Evolutionary conservation across 1,140 invertebrate genomes (phyloP).

Genomic region (Penaeus indicus): DNA sequence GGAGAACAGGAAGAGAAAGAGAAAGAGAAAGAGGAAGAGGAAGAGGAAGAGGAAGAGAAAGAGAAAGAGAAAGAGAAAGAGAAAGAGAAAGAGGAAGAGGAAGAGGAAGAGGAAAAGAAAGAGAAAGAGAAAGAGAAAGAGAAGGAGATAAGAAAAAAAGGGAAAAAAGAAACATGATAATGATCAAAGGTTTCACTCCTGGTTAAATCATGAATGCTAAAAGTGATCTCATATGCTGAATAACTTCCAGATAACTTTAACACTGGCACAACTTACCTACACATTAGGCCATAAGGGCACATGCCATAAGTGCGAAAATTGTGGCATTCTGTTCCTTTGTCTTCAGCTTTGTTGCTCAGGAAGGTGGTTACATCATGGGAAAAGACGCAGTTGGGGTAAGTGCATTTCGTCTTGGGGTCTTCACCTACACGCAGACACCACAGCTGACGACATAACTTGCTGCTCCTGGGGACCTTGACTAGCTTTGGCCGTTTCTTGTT

Average conservation of each 20-base stretch:
- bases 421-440: slow-evolving; percentile 50
- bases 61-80: too few species aligned
- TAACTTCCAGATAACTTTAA: neutral
- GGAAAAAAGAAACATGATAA: too few species aligned
- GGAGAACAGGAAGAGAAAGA: too few species aligned
- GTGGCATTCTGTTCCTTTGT: slow-evolving; percentile 81
- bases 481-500: slow-evolving; percentile 67
- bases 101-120: too few species aligned
- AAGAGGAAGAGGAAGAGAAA: too few species aligned
- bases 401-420: slow-evolving; percentile 76
- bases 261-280: slow-evolving; percentile 73
- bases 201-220: too few species aligned
- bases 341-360: slow-evolving; percentile 74
- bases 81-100: too few species aligned
- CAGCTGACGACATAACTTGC: slow-evolving; percentile 48
- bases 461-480: slow-evolving; percentile 60
- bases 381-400: slow-evolving; percentile 80
- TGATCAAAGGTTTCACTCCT: too few species aligned
- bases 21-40: too few species aligned
- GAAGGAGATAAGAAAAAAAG: too few species aligned
- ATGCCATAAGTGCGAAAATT: slow-evolving; percentile 80
- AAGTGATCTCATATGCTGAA: too few species aligned
- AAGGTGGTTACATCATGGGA: slow-evolving; percentile 82
- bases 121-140: too few species aligned
- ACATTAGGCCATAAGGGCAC: slow-evolving; percentile 85